Evolutionary conservation across 2,113 vertebrate species (phyloP).

Genomic region (Sapajus apella): DNA sequence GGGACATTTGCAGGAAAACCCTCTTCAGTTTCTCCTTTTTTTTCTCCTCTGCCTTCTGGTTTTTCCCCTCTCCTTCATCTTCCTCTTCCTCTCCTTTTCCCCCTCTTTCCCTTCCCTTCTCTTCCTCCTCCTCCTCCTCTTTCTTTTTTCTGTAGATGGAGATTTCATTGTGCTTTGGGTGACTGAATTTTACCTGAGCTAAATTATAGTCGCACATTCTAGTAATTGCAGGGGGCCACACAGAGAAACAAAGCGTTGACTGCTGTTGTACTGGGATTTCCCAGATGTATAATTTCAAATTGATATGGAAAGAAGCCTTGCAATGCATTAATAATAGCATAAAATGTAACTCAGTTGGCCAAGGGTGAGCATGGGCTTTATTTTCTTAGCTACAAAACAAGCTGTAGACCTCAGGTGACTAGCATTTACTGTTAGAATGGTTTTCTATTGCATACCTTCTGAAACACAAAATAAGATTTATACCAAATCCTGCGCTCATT

Average conservation of each 20-base stretch:
- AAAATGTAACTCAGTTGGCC: conserved; percentile 85
- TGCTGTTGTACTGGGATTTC: conserved; percentile 88
- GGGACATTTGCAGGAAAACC: conserved; percentile 79
- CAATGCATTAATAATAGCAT: conserved; percentile 89
- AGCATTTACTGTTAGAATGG: conserved; percentile 85
- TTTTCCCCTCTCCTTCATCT: conserved; percentile 49
- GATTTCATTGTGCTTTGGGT: conserved; percentile 90
- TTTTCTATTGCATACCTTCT: conserved; percentile 83
- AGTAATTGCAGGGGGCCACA: conserved; percentile 92
- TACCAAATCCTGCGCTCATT: conserved; percentile 59
- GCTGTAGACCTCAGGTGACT: conserved; percentile 87
- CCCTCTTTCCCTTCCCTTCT: not conserved
- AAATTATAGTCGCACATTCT: conserved; percentile 92
- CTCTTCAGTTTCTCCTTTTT: conserved; percentile 54
- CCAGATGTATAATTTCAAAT: conserved; percentile 92
- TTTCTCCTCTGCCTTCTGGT: conserved; percentile 47
- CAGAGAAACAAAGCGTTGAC: conserved; percentile 88
- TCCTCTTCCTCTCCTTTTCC: conserved; percentile 37
- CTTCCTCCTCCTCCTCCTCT: not conserved
- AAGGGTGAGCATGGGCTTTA: conserved; percentile 80
- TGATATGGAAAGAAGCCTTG: conserved; percentile 89
- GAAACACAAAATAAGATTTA: conserved; percentile 85
- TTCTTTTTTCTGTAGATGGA: conserved; percentile 83
- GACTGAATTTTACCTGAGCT: conserved; percentile 92
- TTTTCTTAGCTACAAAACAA: conserved; percentile 85